These are phyloP conservation scores for Campaea margaritaria DNA, from an alignment of 2,888 invertebrate genomes.

Conservation along the genomic window DNA sequence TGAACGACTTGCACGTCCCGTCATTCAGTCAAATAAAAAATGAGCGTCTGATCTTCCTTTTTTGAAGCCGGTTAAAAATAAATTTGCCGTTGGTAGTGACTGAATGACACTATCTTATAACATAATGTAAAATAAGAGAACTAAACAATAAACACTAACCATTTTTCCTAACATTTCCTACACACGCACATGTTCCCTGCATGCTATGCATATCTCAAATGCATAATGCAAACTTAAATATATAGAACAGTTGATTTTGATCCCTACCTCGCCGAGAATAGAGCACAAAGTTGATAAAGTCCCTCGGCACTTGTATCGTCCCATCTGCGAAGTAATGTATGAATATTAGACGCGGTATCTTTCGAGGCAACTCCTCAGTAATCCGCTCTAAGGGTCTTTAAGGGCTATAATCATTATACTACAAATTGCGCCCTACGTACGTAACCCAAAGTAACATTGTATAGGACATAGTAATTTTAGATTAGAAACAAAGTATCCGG, in stretches of 20 bases:
- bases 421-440: conserved; percentile 55
- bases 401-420: conserved; percentile 56
- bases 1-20: no score
- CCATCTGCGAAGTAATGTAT: conserved; percentile 38
- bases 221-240: conserved; percentile 11
- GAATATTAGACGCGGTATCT: conserved; percentile 55
- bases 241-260: background rate
- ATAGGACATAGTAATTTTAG: conserved; percentile 11
- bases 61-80: no score
- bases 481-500: background rate
- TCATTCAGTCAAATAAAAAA: no score
- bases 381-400: conserved; percentile 48
- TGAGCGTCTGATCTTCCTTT: no score
- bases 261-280: background rate
- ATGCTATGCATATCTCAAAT: conserved; percentile 26
- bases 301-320: conserved; percentile 16
- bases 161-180: conserved; percentile 3
- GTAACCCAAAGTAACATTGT: conserved; percentile 34
- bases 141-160: no score
- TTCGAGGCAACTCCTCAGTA: conserved; percentile 45
- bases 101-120: no score
- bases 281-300: conserved; percentile 1
- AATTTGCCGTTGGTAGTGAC: no score
- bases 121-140: no score
- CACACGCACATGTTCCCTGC: conserved; percentile 21